Base-by-base conservation (phyloP, 2,797 vertebrate species). In the Pseudochirops cupreus region DNA sequence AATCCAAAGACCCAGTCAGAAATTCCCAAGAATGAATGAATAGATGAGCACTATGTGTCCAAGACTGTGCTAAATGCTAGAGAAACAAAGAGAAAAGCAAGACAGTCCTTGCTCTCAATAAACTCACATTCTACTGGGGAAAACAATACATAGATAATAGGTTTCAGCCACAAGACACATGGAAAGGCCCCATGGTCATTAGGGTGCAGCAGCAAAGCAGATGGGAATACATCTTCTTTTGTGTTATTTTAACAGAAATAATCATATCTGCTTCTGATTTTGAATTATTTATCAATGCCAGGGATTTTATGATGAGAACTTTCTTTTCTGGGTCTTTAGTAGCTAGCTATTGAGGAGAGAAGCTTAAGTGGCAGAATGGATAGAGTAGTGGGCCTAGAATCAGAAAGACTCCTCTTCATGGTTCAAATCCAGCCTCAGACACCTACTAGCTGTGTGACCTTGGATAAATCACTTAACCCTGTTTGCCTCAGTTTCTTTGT, bases 371-470 rank as follows among this genome's bases (percentile, higher is more conserved):
- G 57, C 57, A 58, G 4, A 67, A 33, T 33, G 29, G 58, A 33
- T 62, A 31, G 58, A 62, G 58, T 2, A 14, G 4, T 16, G 62
- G n/a, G n/a, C 33, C 33, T n/a, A 4, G 33, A 74, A 16, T n/a
- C 33, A n/a, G 62, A 33, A 74, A 74, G 14, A 74, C 62, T 39
- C 62, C 5, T n/a, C 1, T n/a, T 74, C 16, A 16, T n/a, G 33
- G 33, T 39, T 74, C 33, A 74, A 39, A 58, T 93, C 39, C n/a
- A 93, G 91, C 82, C 18, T 94, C 87, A 74, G 93, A 16, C 31
- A 28, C 57, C 54, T 2, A 55, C 31, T 67, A 9, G n/a, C 16
- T 53, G 11, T 7, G 0, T 54, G 57, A 89, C 26, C 9, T 28
- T 24, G 31, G 93, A 46, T 29, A 56, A 82, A 53, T 87, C 11